Evolutionary conservation across 1,140 invertebrate genomes (phyloP), one percentile per base, ranked within the genome.

Genomic region (Drosophila pseudoobscura): DNA sequence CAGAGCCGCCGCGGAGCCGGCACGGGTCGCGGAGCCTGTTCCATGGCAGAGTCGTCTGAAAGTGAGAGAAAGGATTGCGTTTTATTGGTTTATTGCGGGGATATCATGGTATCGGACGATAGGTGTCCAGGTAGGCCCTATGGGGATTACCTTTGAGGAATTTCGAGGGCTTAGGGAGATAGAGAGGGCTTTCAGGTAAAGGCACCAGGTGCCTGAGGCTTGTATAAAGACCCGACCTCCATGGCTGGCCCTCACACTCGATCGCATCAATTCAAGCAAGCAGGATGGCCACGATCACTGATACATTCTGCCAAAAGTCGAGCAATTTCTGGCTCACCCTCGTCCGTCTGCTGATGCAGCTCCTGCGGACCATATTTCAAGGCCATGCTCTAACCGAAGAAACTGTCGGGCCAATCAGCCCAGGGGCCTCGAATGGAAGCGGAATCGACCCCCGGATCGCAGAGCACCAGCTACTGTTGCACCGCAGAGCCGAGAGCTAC

Each of bases 1-100:
- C 78, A 82, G n/a, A 90, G 63, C 5, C 88, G 87, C n/a, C 90
- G 70, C 8, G 90, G 90, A 9, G 84, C 87, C 20, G 90, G 90
- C 53, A 91, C 90, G 4, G 90, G 90, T 9, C 88, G 90, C 15
- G 88, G 24, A 26, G 24, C 68, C 66, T 77, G 57, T 22, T 84
- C 63, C 80, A 84, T 84, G 63, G 4, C 69, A 53, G 53, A 52
- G 22, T 49, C 69, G 50, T 2, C 66, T 62, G 6, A n/a, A 56
- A 41, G 54, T 6, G 11, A 29, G 2, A 29, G 2, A 52, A 7
- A 51, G 31, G 43, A n/a, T 17, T 47, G n/a, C 8, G 39, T 8
- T 39, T 39, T 39, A 39, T 39, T 39, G 13, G 35, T 11, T 11
- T 39, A 39, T 39, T 39, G 11, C 11, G 35, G 35, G 31, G 8